A percentile compares a stretch with the other conserved stretches of the same genome.
Evolutionary conservation across 35 echinoderm and acorn worm genomes (phyloP).

Genomic region (Stichopus chloronotus): DNA sequence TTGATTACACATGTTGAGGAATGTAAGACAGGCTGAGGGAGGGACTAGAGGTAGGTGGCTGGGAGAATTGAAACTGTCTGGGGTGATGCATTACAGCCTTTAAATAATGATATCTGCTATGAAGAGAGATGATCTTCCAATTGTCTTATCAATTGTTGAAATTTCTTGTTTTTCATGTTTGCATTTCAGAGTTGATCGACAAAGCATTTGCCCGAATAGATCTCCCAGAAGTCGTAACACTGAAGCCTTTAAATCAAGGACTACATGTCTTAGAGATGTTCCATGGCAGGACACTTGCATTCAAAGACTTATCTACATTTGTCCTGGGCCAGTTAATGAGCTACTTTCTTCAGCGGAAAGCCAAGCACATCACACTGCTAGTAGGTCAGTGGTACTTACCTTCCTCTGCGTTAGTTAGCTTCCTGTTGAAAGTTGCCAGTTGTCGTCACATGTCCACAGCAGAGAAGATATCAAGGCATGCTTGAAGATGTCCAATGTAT

Average conservation of each 20-base stretch:
- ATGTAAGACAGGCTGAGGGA: no score
- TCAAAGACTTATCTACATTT: constrained; percentile 83
- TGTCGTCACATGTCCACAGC: neutral
- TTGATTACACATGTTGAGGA: no score
- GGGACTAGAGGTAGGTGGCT: no score
- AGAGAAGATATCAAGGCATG: neutral
- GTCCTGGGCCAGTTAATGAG: constrained; percentile 78
- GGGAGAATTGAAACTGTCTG: no score
- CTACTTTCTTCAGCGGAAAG: constrained; percentile 74
- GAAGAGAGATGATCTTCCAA: no score
- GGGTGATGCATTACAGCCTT: no score
- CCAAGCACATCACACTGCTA: constrained; percentile 81
- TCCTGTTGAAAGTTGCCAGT: neutral
- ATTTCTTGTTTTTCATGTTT: neutral
- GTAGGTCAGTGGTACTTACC: constrained; percentile 73
- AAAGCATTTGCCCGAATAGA: constrained; percentile 64
- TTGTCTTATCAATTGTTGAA: no score
- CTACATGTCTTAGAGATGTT: constrained; percentile 75
- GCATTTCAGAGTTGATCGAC: constrained; percentile 64
- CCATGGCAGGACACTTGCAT: constrained; percentile 83
- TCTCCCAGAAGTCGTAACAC: constrained; percentile 41
- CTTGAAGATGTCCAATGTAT: no score
- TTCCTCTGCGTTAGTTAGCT: neutral
- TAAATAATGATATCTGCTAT: no score
- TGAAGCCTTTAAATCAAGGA: constrained; percentile 68